Conservation (phyloP, 1,140 invertebrate species). For the Drosophila ananassae region DNA sequence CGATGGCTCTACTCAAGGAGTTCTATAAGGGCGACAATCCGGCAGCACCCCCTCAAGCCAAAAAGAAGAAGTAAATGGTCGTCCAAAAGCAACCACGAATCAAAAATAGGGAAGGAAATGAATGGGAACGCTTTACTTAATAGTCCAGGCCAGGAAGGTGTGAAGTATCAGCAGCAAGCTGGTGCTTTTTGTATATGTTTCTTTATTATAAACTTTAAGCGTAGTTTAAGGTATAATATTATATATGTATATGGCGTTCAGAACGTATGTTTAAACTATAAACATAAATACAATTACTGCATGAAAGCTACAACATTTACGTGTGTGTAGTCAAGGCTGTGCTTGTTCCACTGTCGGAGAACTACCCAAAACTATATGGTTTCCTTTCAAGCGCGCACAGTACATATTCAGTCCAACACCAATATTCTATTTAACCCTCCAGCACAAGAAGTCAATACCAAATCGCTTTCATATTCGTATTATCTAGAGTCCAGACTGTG, state of each 20-base stretch:
- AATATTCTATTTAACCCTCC: constrained; percentile 25
- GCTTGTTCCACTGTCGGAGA: constrained; percentile 47
- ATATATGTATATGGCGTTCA: constrained; percentile 71
- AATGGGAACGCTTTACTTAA: neutral
- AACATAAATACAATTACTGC: constrained; percentile 71
- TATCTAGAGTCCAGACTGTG: neutral
- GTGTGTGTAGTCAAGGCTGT: constrained; percentile 62
- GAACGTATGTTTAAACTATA: constrained; percentile 62
- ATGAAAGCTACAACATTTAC: constrained; percentile 58
- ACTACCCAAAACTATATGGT: constrained; percentile 27
- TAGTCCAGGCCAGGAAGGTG: neutral
- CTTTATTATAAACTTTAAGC: constrained; percentile 71
- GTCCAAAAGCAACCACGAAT: neutral
- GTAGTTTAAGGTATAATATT: constrained; percentile 57
- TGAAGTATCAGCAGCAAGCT: neutral
- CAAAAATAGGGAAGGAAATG: neutral
- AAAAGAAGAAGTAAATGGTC: constrained; percentile 83
- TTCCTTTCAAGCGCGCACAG: constrained; percentile 22
- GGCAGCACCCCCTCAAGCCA: constrained; percentile 91
- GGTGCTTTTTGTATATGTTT: constrained; percentile 50
- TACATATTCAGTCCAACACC: constrained; percentile 36
- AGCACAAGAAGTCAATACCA: constrained; percentile 6
- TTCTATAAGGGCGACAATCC: constrained; percentile 98
- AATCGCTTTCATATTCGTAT: neutral
- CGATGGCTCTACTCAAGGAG: constrained; percentile 94